These are phyloP conservation scores for Lacanobia wlatinum DNA, from an alignment of 2,888 invertebrate genomes.

Conservation along the genomic window DNA sequence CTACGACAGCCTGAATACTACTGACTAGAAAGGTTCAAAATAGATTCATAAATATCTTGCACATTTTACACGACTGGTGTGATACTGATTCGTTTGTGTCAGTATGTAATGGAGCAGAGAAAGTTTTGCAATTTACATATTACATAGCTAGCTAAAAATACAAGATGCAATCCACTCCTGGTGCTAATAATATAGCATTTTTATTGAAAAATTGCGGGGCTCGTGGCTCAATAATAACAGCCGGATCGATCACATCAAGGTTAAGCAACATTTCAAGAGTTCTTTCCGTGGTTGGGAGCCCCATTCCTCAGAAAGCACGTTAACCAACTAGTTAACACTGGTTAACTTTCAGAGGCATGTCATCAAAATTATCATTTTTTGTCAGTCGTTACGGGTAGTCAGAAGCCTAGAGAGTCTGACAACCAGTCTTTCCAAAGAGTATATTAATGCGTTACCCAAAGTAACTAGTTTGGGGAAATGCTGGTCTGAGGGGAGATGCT, in stretches of 20 bases:
- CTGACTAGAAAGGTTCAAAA: conserved; percentile 28
- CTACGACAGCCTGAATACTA: conserved; percentile 12
- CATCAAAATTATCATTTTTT: not conserved
- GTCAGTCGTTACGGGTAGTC: not conserved
- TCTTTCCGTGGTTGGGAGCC: not conserved
- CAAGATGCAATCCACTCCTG: not conserved
- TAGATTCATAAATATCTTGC: conserved; percentile 30
- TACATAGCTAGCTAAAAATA: not conserved
- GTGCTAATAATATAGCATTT: not conserved
- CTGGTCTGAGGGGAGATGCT: not conserved
- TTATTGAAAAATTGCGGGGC: not conserved
- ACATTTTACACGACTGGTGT: conserved; percentile 4
- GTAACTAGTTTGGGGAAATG: not conserved
- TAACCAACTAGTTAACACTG: too few relatives aligned
- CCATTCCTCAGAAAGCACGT: not conserved
- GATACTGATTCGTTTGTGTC: not conserved
- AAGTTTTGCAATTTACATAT: conserved; percentile 4
- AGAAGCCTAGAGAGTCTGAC: conserved; percentile 1
- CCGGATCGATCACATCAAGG: not conserved
- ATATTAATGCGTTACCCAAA: not conserved
- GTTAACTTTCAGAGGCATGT: too few relatives aligned
- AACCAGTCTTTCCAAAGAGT: not conserved
- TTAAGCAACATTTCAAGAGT: not conserved
- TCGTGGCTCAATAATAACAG: not conserved
- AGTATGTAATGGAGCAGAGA: not conserved